These are phyloP conservation scores for Papilio demoleus DNA, from an alignment of 2,888 invertebrate species.

Conservation along the genomic window DNA sequence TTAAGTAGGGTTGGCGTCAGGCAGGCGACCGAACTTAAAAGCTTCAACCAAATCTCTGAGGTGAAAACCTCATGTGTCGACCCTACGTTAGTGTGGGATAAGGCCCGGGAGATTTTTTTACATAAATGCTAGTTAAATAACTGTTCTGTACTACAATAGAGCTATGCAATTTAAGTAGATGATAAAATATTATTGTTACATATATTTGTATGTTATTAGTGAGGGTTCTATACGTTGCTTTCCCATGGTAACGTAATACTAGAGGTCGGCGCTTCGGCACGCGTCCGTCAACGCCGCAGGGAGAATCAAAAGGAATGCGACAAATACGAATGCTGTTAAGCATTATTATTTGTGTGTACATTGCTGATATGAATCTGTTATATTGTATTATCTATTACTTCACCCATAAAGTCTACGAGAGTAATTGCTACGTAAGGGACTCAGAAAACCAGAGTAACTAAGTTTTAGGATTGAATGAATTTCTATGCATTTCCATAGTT, in stretches of 20 bases:
- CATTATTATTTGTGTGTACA: slow-evolving; percentile 29
- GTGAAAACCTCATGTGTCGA: too few species aligned
- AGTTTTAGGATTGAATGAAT: too few species aligned
- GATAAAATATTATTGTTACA: slow-evolving; percentile 34
- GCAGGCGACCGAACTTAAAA: too few species aligned
- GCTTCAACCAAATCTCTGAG: too few species aligned
- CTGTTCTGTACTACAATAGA: slow-evolving; percentile 48
- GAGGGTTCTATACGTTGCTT: slow-evolving; percentile 54
- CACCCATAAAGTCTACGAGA: neutral
- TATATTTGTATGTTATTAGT: slow-evolving; percentile 33
- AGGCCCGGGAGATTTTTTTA: neutral
- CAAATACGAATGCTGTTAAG: slow-evolving; percentile 49
- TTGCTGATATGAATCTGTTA: slow-evolving; percentile 24
- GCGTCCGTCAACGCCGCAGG: slow-evolving; percentile 53
- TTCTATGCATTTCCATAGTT: too few species aligned
- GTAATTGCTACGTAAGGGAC: neutral
- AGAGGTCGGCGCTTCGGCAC: slow-evolving; percentile 47
- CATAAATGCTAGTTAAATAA: slow-evolving; percentile 1
- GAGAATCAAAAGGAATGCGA: slow-evolving; percentile 51
- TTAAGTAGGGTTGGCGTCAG: too few species aligned
- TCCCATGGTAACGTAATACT: slow-evolving; percentile 76
- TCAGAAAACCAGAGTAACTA: too few species aligned
- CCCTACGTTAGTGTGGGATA: too few species aligned
- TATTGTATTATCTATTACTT: neutral
- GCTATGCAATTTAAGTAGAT: slow-evolving; percentile 36